Percentiles rank a stretch among this genome's conserved stretches.
Evolutionary conservation across 1,140 invertebrate genomes (phyloP).

Genomic region (Caenorhabditis briggsae): DNA sequence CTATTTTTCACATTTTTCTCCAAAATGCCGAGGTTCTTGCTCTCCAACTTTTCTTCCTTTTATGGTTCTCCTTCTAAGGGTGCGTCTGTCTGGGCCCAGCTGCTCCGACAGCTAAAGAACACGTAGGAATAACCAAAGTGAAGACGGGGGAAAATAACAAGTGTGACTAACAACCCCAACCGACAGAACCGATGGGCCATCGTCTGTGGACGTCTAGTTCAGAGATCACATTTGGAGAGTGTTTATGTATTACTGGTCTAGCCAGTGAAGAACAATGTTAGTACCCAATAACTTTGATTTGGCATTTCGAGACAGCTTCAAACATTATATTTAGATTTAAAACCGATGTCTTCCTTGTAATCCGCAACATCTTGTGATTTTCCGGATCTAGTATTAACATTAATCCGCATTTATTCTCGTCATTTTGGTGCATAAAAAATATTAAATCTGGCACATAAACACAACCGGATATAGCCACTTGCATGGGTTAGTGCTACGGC

Average conservation of each 20-base stretch:
- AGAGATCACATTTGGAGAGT: slow-evolving; percentile 19
- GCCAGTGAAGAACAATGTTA: background rate
- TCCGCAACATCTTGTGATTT: background rate
- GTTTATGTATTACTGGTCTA: background rate
- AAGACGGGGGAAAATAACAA: slow-evolving; percentile 19
- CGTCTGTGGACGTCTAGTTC: background rate
- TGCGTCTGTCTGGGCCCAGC: background rate
- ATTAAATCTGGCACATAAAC: slow-evolving; percentile 2
- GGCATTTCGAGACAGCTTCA: too few species aligned
- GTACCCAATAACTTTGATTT: background rate
- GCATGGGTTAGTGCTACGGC: background rate
- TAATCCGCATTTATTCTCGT: slow-evolving; percentile 21
- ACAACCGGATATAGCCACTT: slow-evolving; percentile 33
- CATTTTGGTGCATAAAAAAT: background rate
- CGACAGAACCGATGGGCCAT: background rate
- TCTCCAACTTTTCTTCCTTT: background rate
- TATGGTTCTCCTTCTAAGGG: slow-evolving; percentile 21
- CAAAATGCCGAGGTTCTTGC: background rate
- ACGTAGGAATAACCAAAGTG: slow-evolving; percentile 8
- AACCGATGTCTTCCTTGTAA: background rate
- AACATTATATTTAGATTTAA: background rate
- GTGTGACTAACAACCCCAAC: slow-evolving; percentile 36
- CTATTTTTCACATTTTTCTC: background rate
- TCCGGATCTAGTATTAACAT: background rate
- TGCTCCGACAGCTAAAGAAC: slow-evolving; percentile 27